Base-by-base conservation (phyloP, 2,113 vertebrate species). In the Python bivittatus region DNA sequence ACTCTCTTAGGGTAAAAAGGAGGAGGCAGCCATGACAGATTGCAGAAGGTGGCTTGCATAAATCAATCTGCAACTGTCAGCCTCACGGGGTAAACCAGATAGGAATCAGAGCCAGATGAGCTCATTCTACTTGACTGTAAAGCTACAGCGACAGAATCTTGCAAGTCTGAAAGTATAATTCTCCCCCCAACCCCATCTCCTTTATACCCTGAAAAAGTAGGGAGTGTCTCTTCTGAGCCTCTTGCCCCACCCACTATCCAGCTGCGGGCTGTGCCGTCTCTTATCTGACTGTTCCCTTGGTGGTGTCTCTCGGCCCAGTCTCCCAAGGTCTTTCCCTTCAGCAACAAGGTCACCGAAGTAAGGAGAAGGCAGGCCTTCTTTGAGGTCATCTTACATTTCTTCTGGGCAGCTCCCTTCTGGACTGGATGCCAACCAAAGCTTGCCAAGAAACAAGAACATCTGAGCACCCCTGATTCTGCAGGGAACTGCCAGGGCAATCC, bases 401-500 rank as follows among this genome's bases (percentile, higher is more conserved):
- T 17, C 6, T 44, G 20, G 0, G 2, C 52, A 52, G 22, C 10
- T 23, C 53, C 52, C 38, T 5, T 12, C 1, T 2, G 0, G 91
- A 57, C 52, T 0, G 1, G 44, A 53, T 38, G 90, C 12, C 23
- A 58, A 0, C 15, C 10, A 54, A 56, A 57, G 11, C 0, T 13
- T 53, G 44, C 83, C 90, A 33, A 22, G 12, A 3, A 90, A 12
- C 15, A 7, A 0, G 56, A 52, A 42, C 88, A 52, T 7, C 1
- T 0, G 0, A 0, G 68, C 10, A 20, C 22, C 38, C 17, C 23
- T 0, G 0, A 2, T 8, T 54, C 89, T 52, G 27, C 0, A 42
- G 6, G 61, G 13, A 22, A 8, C 53, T 84, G 38, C 13, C 0
- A 0, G 1, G 5, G 27, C 54, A 48, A 1, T 85, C 44, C 44